Evolutionary conservation across 1,140 invertebrate genomes (phyloP).

Genomic region (Drosophila simulans): DNA sequence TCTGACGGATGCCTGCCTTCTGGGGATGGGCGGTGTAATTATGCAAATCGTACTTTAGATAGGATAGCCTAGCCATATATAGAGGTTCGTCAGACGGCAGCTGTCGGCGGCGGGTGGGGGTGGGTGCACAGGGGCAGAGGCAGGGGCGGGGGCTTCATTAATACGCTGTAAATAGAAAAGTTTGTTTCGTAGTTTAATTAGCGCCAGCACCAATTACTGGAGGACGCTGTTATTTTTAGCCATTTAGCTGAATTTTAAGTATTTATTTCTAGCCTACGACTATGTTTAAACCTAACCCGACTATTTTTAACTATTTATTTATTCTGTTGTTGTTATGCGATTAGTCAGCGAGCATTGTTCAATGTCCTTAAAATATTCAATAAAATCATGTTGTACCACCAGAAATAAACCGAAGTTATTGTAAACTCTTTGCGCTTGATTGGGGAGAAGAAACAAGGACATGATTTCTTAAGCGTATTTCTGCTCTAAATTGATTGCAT

Average conservation of each 20-base stretch:
- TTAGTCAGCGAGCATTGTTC: constrained; percentile 59
- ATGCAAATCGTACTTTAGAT: constrained; percentile 75
- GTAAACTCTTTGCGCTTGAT: neutral
- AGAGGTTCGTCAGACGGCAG: constrained; percentile 44
- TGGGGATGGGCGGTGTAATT: constrained; percentile 61
- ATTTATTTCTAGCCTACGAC: constrained; percentile 56
- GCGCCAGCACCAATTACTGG: constrained; percentile 21
- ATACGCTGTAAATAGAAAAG: constrained; percentile 72
- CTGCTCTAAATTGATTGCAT: neutral
- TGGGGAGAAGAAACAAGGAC: neutral
- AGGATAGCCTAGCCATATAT: constrained; percentile 74
- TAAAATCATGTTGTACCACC: constrained; percentile 53
- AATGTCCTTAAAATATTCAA: constrained; percentile 52
- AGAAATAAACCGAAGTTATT: neutral
- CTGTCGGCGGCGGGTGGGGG: constrained; percentile 34
- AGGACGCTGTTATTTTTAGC: constrained; percentile 68
- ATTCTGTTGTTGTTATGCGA: constrained; percentile 60
- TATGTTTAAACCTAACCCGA: constrained; percentile 31
- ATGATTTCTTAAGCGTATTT: neutral
- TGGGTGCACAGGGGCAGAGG: constrained; percentile 7
- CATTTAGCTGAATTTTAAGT: constrained; percentile 70
- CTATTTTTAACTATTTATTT: constrained; percentile 46
- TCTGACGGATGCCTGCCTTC: neutral
- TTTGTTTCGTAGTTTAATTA: constrained; percentile 76
- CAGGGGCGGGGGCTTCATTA: constrained; percentile 40